A percentile compares a stretch with the other conserved stretches of the same genome.
These are phyloP conservation scores for Caenorhabditis sp. DNA, from an alignment of 2,888 invertebrate species.

Conservation along the genomic window DNA sequence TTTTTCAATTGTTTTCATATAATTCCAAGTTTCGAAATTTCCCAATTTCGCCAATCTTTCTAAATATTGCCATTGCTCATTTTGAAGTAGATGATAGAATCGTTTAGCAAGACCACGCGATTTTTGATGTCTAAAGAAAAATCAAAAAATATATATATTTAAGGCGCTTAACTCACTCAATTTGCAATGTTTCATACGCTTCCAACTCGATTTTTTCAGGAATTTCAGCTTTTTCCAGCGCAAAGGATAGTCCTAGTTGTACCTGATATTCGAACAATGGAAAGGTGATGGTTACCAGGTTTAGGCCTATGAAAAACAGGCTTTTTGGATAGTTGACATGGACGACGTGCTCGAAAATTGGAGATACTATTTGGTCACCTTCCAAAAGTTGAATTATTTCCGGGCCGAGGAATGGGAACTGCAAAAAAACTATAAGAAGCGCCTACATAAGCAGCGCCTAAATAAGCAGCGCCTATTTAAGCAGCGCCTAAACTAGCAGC, in stretches of 20 bases:
- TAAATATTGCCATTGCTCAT: constrained; percentile 59
- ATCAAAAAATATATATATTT: neutral
- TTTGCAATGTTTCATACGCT: constrained; percentile 37
- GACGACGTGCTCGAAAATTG: constrained; percentile 78
- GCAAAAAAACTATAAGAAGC: constrained; percentile 33
- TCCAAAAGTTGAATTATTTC: constrained; percentile 15
- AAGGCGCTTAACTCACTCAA: constrained; percentile 13
- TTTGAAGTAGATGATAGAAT: constrained; percentile 49
- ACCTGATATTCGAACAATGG: constrained; percentile 60
- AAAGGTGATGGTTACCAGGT: constrained; percentile 55
- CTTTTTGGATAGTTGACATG: constrained; percentile 83
- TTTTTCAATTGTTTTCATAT: constrained; percentile 38
- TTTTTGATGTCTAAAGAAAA: constrained; percentile 35
- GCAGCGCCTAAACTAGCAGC: neutral
- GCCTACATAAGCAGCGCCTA: neutral
- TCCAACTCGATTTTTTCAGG: constrained; percentile 26
- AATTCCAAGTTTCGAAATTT: constrained; percentile 30
- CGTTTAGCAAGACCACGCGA: constrained; percentile 14
- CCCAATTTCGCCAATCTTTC: constrained; percentile 43
- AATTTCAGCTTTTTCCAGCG: constrained; percentile 21
- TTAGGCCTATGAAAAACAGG: constrained; percentile 75
- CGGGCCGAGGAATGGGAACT: constrained; percentile 70
- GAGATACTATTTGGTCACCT: constrained; percentile 64
- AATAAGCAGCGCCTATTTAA: neutral
- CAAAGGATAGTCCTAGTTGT: constrained; percentile 42